Conservation (phyloP, 1,140 invertebrate species). For the Dendroctonus valens region DNA sequence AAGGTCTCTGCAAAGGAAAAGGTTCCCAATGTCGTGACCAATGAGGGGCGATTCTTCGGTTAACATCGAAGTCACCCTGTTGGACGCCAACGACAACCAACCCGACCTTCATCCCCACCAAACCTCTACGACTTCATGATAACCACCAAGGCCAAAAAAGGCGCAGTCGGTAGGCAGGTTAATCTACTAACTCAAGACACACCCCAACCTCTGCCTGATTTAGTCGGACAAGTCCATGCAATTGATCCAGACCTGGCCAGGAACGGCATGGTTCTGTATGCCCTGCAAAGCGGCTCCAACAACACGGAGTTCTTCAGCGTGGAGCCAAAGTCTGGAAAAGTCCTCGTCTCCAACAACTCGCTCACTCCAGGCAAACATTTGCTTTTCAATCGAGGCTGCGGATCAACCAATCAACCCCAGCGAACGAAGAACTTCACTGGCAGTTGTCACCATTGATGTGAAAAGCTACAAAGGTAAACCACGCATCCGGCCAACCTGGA, state of each 20-base stretch:
- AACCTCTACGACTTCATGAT: conserved; percentile 77
- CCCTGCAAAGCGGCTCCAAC: conserved; percentile 69
- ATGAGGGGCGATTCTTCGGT: conserved; percentile 61
- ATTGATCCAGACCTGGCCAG: conserved; percentile 77
- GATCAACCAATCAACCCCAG: conserved; percentile 80
- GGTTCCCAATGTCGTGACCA: conserved; percentile 59
- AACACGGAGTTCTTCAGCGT: conserved; percentile 66
- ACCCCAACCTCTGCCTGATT: background rate
- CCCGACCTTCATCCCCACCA: conserved; percentile 77
- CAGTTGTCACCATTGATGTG: conserved; percentile 77
- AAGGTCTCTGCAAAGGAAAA: conserved; percentile 76
- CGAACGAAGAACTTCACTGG: conserved; percentile 74
- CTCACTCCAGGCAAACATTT: conserved; percentile 68
- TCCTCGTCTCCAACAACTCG: conserved; percentile 68
- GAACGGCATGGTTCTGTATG: conserved; percentile 78
- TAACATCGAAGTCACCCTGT: conserved; percentile 71
- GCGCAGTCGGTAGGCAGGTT: conserved; percentile 47
- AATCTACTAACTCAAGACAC: background rate
- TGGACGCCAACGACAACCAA: conserved; percentile 88
- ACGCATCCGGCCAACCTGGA: too few relatives aligned
- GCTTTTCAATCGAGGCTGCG: conserved; percentile 76
- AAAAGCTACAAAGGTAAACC: conserved; percentile 56
- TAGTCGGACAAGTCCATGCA: conserved; percentile 74
- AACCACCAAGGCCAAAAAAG: conserved; percentile 63
- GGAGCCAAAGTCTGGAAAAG: conserved; percentile 67